Percentiles rank a stretch among this genome's conserved stretches.
phyloP scores from a whole-genome alignment of 1,140 invertebrate species.

The Drosophila auraria region DNA sequence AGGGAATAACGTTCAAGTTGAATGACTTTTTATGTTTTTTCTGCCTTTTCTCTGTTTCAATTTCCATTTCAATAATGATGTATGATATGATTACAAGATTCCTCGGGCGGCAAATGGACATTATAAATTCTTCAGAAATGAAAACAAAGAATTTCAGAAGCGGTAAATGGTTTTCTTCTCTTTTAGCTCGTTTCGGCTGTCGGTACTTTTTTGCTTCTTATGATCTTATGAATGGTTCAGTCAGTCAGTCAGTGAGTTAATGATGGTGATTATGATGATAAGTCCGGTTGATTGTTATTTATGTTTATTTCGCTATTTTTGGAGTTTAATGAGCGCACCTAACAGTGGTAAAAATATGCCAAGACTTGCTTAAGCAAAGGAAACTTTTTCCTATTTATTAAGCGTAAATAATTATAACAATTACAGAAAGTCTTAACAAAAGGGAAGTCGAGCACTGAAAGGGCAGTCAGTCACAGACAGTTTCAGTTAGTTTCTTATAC shows the following conservation, averaged over 20 bases:
- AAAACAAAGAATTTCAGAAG: slow-evolving; percentile 37
- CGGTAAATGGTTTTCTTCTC: slow-evolving; percentile 26
- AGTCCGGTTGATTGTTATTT: slow-evolving; percentile 59
- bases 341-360: slow-evolving; percentile 7
- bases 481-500: slow-evolving; percentile 7
- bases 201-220: slow-evolving; percentile 23
- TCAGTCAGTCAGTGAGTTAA: slow-evolving; percentile 76
- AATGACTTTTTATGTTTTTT: slow-evolving; percentile 64
- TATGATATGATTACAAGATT: slow-evolving; percentile 20
- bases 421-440: slow-evolving; percentile 24
- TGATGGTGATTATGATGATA: slow-evolving; percentile 72
- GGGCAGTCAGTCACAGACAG: slow-evolving; percentile 18
- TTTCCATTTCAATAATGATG: slow-evolving; percentile 74
- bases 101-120: slow-evolving; percentile 13
- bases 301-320: slow-evolving; percentile 47
- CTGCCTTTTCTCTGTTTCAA: slow-evolving; percentile 24
- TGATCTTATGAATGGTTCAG: slow-evolving; percentile 31
- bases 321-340: slow-evolving; percentile 51
- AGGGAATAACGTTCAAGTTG: slow-evolving; percentile 63
- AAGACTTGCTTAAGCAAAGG: slow-evolving; percentile 8
- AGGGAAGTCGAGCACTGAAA: slow-evolving; percentile 23
- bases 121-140: slow-evolving; percentile 56
- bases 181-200: slow-evolving; percentile 9
- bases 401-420: slow-evolving; percentile 45
- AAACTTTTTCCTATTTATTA: slow-evolving; percentile 40